A percentile compares a stretch with the other conserved stretches of the same genome.
phyloP scores from a whole-genome alignment of 2,797 vertebrate species.

The Lutjanus argentimaculatus region DNA sequence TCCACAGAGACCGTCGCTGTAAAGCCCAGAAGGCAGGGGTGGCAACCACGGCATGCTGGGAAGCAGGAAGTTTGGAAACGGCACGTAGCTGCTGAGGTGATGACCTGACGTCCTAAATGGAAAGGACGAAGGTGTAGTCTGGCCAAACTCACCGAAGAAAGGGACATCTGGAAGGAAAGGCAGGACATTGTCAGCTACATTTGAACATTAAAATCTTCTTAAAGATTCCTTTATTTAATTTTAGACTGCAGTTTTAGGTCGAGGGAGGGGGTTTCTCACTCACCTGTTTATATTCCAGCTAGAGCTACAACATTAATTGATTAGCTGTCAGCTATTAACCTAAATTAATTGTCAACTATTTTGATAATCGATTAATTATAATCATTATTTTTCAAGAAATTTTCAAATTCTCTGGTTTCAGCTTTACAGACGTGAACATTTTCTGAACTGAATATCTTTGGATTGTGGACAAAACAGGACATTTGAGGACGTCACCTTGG shows the following conservation, averaged over 20 bases:
- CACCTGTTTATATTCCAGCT: not conserved
- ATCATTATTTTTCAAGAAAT: no score
- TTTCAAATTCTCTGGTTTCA: no score
- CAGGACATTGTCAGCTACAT: not conserved
- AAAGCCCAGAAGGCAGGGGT: not conserved
- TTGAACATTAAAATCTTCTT: not conserved
- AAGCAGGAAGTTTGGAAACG: constrained; percentile 6
- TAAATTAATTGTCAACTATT: not conserved
- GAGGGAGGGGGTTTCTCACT: not conserved
- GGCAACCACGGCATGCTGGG: constrained; percentile 5
- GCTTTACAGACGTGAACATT: no score
- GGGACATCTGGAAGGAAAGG: constrained; percentile 12
- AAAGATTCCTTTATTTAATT: not conserved
- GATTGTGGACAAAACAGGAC: no score
- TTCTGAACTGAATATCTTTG: no score
- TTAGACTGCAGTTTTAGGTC: not conserved
- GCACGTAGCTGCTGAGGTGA: not conserved
- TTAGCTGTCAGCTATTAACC: no score
- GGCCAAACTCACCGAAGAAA: not conserved
- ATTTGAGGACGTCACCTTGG: no score
- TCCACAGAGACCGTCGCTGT: not conserved
- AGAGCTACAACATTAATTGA: not conserved
- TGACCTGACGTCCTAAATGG: not conserved
- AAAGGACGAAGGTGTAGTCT: not conserved
- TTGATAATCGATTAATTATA: no score